A percentile compares a stretch with the other conserved stretches of the same genome.
Conservation (phyloP, 2,113 vertebrate species). For the Cheirogaleus medius region DNA sequence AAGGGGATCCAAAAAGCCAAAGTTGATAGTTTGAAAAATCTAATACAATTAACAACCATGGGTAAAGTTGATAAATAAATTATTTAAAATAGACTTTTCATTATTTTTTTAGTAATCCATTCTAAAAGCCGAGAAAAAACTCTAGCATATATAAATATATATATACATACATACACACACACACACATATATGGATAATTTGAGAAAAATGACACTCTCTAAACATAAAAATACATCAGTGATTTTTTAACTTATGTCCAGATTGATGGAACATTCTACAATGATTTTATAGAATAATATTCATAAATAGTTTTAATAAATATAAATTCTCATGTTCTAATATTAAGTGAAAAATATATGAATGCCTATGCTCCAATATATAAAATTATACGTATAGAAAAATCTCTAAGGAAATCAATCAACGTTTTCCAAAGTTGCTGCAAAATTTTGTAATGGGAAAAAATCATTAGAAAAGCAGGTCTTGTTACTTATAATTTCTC, state of each 20-base stretch:
- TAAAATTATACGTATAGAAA: not conserved
- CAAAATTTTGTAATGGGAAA: not conserved
- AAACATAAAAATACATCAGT: not conserved
- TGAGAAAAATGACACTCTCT: not conserved
- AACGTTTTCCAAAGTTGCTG: not conserved
- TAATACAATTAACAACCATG: not conserved
- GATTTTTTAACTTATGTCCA: not conserved
- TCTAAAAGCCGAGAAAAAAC: not conserved
- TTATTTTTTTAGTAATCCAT: not conserved
- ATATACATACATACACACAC: too few relatives aligned
- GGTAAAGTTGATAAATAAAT: not conserved
- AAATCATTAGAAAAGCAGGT: not conserved
- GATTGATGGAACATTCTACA: not conserved
- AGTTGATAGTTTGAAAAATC: not conserved
- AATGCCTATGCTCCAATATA: not conserved
- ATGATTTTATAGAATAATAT: not conserved
- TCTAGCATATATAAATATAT: not conserved
- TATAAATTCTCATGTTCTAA: not conserved
- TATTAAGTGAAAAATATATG: not conserved
- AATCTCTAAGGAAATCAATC: not conserved
- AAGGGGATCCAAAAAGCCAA: not conserved
- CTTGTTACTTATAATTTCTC: not conserved
- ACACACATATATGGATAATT: not conserved
- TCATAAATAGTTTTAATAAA: not conserved
- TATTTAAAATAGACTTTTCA: not conserved